Conservation (phyloP, 92 coral and sea anemone genomes). For the Paragorgia papillata region DNA sequence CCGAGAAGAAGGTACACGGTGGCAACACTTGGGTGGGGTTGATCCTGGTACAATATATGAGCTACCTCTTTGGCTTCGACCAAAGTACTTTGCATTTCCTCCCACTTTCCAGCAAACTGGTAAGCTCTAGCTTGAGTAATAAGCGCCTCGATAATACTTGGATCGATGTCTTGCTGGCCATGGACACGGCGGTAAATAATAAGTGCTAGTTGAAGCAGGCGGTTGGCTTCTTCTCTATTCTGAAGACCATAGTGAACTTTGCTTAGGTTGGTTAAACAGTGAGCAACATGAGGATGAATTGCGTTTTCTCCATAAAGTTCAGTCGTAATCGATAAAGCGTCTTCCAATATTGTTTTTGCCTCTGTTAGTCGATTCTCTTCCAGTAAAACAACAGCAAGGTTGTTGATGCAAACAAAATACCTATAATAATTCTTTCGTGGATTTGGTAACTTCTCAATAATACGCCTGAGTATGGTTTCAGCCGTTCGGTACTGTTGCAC, state of each 20-base stretch:
- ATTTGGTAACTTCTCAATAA: conserved; percentile 6
- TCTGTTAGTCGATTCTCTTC: conserved; percentile 10
- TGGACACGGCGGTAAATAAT: conserved; percentile 17
- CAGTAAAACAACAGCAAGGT: conserved; percentile 36
- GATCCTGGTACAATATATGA: not conserved
- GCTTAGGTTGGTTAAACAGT: conserved; percentile 27
- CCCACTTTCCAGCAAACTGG: conserved; percentile 26
- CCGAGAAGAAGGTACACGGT: conserved; percentile 3
- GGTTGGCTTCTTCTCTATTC: conserved; percentile 18
- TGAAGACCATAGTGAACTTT: conserved; percentile 21
- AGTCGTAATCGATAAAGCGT: conserved; percentile 30
- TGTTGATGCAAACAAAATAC: conserved; percentile 24
- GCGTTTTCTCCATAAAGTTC: conserved; percentile 37
- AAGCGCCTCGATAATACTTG: conserved; percentile 19
- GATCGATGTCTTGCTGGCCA: conserved; percentile 10
- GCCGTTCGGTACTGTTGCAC: conserved; percentile 17
- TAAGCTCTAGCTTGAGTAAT: conserved; percentile 22
- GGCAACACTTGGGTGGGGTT: conserved; percentile 28
- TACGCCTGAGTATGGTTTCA: conserved; percentile 2
- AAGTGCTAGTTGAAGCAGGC: conserved; percentile 17
- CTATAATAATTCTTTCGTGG: conserved; percentile 4
- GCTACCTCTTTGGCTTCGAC: conserved; percentile 22
- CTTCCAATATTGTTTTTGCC: conserved; percentile 24
- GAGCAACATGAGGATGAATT: conserved; percentile 35
- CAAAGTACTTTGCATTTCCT: conserved; percentile 17